These are phyloP conservation scores for Epizoanthus stellaris DNA, from an alignment of 92 coral and sea anemone species.

Conservation along the genomic window DNA sequence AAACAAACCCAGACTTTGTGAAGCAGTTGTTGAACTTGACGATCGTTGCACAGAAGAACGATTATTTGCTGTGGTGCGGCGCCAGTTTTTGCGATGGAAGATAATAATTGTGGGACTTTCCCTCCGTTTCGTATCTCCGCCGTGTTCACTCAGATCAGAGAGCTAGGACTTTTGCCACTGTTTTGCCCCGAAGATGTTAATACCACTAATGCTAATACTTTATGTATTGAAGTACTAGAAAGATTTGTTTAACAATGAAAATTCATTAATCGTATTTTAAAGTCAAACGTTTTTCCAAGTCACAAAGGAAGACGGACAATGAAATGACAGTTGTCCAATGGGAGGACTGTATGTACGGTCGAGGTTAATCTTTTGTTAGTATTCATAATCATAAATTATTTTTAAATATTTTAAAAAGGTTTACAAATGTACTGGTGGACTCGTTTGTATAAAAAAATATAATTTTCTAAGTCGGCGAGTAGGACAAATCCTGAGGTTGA, in stretches of 20 bases:
- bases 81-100: neutral
- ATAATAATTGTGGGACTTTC: neutral
- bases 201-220: constrained; percentile 30
- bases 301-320: neutral
- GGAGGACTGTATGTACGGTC: neutral
- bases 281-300: constrained; percentile 15
- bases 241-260: constrained; percentile 46
- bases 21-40: constrained; percentile 14
- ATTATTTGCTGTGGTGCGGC: neutral
- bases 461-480: too few relatives aligned
- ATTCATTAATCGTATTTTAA: constrained; percentile 33
- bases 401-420: too few relatives aligned
- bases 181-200: neutral
- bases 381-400: too few relatives aligned
- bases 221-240: constrained; percentile 33
- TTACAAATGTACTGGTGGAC: too few relatives aligned
- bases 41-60: neutral
- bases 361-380: too few relatives aligned
- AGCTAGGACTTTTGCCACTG: neutral
- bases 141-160: neutral
- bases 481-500: too few relatives aligned
- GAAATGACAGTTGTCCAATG: constrained; percentile 5
- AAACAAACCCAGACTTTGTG: constrained; percentile 1
- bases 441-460: too few relatives aligned
- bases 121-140: neutral